Conservation (phyloP, 2,113 vertebrate species). For the Buteo buteo region DNA sequence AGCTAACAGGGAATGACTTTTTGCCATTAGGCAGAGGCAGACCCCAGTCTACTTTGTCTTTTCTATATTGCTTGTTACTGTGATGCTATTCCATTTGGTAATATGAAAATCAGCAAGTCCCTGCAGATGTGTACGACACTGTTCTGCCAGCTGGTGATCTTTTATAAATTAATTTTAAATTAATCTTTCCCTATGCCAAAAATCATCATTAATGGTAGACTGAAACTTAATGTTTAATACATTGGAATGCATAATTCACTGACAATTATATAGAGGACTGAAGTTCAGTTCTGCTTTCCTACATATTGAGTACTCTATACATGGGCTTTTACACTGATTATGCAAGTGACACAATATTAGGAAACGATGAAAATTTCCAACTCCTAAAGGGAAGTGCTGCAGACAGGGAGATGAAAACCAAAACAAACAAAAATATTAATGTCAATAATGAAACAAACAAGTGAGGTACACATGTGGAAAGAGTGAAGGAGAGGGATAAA, state of each 20-base stretch:
- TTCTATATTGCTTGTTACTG: neutral
- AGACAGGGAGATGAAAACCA: neutral
- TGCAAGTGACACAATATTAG: neutral
- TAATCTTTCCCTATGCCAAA: neutral
- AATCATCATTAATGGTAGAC: neutral
- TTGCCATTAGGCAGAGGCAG: neutral
- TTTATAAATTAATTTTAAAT: conserved; percentile 10
- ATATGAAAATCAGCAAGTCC: neutral
- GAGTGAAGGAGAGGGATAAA: neutral
- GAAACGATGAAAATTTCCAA: neutral
- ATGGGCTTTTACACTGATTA: neutral
- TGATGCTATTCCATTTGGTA: neutral
- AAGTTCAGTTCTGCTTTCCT: neutral
- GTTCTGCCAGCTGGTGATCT: neutral
- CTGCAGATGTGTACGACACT: neutral
- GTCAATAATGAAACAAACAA: neutral
- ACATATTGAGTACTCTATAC: neutral
- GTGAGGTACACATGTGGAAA: neutral
- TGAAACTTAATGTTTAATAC: neutral
- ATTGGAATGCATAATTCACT: neutral
- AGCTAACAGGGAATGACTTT: neutral
- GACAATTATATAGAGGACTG: neutral
- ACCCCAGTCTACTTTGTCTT: neutral
- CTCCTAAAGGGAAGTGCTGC: neutral
- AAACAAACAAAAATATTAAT: neutral